Percentiles rank a stretch among this genome's conserved stretches.
These are phyloP conservation scores for Macrochelys suwanniensis DNA, from an alignment of 2,797 vertebrate genomes.

Conservation along the genomic window DNA sequence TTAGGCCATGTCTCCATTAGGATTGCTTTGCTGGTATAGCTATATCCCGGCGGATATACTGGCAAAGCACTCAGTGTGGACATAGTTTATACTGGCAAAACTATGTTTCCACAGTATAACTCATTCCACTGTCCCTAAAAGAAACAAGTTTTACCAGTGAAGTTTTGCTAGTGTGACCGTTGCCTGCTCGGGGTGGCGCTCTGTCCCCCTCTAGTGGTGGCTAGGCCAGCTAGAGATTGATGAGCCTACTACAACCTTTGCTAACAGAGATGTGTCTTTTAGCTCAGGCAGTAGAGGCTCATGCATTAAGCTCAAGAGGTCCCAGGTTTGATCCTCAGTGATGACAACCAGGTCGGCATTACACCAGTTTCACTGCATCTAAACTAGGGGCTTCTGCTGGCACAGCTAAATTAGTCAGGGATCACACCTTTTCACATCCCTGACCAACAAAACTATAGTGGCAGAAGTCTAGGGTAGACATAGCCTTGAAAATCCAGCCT, in stretches of 20 bases:
- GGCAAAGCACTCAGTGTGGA: background rate
- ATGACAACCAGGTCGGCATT: background rate
- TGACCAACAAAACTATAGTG: background rate
- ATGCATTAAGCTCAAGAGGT: background rate
- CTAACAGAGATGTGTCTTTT: background rate
- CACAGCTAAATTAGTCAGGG: too few relatives aligned
- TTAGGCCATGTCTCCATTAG: background rate
- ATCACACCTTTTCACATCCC: background rate
- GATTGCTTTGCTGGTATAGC: background rate
- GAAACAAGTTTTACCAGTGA: background rate
- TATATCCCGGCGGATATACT: background rate
- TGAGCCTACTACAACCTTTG: background rate
- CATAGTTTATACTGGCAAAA: background rate
- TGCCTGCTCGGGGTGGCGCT: background rate
- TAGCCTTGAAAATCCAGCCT: background rate
- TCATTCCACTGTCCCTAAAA: background rate
- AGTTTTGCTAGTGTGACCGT: background rate
- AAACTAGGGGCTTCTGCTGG: background rate
- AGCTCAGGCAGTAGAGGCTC: background rate
- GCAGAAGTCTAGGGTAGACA: background rate
- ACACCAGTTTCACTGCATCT: background rate
- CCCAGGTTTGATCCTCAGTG: background rate
- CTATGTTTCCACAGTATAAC: background rate
- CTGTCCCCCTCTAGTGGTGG: background rate
- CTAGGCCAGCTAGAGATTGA: background rate